Base-by-base conservation (phyloP, 2,113 vertebrate genomes). In the Heterotis niloticus region DNA sequence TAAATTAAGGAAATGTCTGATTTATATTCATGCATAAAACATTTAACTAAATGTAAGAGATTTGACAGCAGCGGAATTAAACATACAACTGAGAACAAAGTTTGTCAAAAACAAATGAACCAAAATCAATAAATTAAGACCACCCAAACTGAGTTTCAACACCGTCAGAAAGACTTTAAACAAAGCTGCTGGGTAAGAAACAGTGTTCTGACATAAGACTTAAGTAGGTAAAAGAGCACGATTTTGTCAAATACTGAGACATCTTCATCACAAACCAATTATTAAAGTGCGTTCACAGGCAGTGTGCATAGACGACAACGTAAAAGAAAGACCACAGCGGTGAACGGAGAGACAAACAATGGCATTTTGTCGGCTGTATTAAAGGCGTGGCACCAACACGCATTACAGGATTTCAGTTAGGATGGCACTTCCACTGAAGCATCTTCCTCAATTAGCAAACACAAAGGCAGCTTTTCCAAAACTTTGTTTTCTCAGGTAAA, bases 231-330 rank as follows among this genome's bases (percentile, higher is more conserved):
- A n/a, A n/a, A n/a, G n/a, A n/a, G n/a, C n/a, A n/a, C n/a, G n/a
- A n/a, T n/a, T n/a, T n/a, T n/a, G n/a, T 57, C 59, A 44, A 75
- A 64, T 69, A 59, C 54, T 51, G 9, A 72, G 77, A 78, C 77
- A 80, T 77, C 64, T 74, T 52, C 51, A 16, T 68, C 28, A 56
- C 52, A 26, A 24, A 67, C 70, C 12, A 64, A 64, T 28, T 1
- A 56, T 77, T 82, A 86, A 86, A 85, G 81, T 82, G 81, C 82
- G 73, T 75, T 79, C 54, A 82, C 66, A 78, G 72, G 79, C 76
- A 67, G 75, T 57, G 64, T 79, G 28, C 76, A 54, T 14, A 79
- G 34, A 51, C 73, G 28, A 34, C 9, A 62, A 67, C 73, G 24
- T 64, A n/a, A 28, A 66, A 67, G 10, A 62, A 72, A 75, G 20